A percentile compares a stretch with the other conserved stretches of the same genome.
Conservation (phyloP, 2,113 vertebrate genomes). For the Pithys albifrons region DNA sequence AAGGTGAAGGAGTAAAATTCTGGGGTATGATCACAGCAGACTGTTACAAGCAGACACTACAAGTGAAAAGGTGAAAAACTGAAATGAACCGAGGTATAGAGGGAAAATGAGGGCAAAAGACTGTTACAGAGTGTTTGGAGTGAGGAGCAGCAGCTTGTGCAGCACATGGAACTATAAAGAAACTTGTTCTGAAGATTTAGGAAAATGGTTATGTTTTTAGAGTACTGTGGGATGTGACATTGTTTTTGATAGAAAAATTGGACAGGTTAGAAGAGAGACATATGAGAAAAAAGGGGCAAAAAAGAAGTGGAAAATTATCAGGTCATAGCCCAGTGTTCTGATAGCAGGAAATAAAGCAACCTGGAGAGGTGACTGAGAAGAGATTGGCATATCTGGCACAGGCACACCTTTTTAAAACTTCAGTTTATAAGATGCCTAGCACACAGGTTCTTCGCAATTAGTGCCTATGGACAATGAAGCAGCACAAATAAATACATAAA, state of each 20-base stretch:
- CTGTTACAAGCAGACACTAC: neutral
- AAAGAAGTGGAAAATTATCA: neutral
- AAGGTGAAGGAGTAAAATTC: neutral
- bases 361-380: neutral
- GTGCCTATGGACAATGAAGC: neutral
- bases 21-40: neutral
- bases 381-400: neutral
- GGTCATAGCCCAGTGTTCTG: neutral
- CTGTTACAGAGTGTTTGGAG: neutral
- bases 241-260: neutral
- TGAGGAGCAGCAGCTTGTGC: neutral
- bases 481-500: neutral
- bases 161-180: neutral
- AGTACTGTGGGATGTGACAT: neutral
- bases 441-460: neutral
- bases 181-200: slow-evolving; percentile 19
- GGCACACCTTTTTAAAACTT: neutral
- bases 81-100: neutral
- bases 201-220: neutral
- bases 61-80: neutral
- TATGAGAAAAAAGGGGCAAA: neutral
- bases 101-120: neutral
- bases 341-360: neutral
- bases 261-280: neutral
- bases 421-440: neutral